These are phyloP conservation scores for Eurytoma californica DNA, from an alignment of 2,888 invertebrate genomes.

Conservation along the genomic window DNA sequence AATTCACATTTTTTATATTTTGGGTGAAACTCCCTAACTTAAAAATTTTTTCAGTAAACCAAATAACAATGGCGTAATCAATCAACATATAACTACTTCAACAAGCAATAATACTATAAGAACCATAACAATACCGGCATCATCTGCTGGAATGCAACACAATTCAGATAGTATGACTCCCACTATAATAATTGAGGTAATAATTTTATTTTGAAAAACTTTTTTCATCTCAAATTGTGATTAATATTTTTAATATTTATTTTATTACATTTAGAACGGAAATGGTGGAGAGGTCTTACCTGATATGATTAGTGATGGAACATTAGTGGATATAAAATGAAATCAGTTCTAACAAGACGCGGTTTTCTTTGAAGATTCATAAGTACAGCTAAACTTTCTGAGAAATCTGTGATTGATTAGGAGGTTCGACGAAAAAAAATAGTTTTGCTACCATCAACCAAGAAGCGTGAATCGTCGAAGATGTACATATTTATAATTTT, in stretches of 20 bases:
- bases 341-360: constrained; percentile 4
- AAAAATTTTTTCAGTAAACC: constrained; percentile 59
- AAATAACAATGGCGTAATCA: constrained; percentile 63
- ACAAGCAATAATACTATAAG: constrained; percentile 66
- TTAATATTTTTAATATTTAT: constrained; percentile 8
- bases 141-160: constrained; percentile 65
- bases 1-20: not conserved
- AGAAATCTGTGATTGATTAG: constrained; percentile 34
- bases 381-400: constrained; percentile 28
- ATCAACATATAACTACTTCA: constrained; percentile 67
- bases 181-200: constrained; percentile 69
- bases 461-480: constrained; percentile 13
- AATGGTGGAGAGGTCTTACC: constrained; percentile 60
- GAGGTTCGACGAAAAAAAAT: constrained; percentile 9
- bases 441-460: constrained; percentile 41
- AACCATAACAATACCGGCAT: constrained; percentile 66
- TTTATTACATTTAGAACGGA: constrained; percentile 62
- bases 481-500: constrained; percentile 51
- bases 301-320: constrained; percentile 67
- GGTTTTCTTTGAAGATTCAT: constrained; percentile 19
- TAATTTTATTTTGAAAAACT: constrained; percentile 38
- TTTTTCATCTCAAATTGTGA: not conserved
- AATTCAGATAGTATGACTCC: constrained; percentile 67
- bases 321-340: constrained; percentile 52
- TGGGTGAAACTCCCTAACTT: not conserved